Conservation (phyloP, 2,797 vertebrate genomes). For the Xerus rutilus region DNA sequence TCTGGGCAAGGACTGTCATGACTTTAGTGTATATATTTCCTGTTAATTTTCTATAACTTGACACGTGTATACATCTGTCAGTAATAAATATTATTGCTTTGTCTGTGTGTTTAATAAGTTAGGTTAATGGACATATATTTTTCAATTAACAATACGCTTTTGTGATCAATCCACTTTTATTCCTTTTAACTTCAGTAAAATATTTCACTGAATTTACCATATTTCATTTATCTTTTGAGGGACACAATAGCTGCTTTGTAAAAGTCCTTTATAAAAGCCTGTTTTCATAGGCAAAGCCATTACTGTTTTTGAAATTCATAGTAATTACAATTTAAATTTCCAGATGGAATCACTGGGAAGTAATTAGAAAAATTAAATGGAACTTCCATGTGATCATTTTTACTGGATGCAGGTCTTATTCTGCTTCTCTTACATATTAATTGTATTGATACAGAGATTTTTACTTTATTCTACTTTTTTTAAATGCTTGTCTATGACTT, state of each 20-base stretch:
- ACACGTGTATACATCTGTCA: neutral
- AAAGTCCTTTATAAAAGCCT: neutral
- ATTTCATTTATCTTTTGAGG: neutral
- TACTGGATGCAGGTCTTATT: neutral
- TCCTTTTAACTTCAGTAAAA: neutral
- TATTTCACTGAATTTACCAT: neutral
- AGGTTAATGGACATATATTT: neutral
- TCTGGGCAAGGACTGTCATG: neutral
- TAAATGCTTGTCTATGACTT: neutral
- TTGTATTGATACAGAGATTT: neutral
- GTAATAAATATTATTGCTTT: neutral
- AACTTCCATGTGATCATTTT: neutral
- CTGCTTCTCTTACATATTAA: neutral
- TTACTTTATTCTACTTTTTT: neutral
- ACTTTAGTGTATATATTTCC: neutral
- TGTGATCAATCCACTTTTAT: neutral
- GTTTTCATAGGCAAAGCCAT: neutral
- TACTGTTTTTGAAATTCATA: constrained; percentile 17
- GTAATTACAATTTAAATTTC: neutral
- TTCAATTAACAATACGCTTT: neutral
- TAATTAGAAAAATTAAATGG: constrained; percentile 3
- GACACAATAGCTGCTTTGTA: neutral
- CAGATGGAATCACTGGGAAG: neutral
- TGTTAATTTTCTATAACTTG: neutral
- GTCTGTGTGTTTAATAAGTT: neutral